Evolutionary conservation across 2,113 vertebrate species (phyloP).

Genomic region (Puffinus mauretanicus): DNA sequence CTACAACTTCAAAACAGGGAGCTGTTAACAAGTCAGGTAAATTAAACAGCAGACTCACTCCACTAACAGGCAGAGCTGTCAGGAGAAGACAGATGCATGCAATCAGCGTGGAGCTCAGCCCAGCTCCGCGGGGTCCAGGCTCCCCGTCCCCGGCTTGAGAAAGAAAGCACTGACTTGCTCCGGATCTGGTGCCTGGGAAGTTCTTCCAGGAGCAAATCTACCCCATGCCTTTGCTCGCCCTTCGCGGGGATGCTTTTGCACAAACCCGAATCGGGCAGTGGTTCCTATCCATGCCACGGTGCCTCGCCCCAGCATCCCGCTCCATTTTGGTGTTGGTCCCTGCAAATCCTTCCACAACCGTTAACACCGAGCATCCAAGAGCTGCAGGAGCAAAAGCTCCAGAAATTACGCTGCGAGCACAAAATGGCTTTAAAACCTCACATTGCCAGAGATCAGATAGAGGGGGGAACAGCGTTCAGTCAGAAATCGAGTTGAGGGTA

Average conservation of each 20-base stretch:
- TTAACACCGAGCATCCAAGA: neutral
- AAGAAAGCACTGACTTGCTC: neutral
- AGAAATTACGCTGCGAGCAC: neutral
- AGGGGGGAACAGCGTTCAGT: neutral
- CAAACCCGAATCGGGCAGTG: neutral
- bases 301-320: rapidly evolving
- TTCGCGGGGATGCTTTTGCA: neutral
- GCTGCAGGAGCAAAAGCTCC: neutral
- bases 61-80: slow-evolving; percentile 72
- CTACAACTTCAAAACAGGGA: slow-evolving; percentile 68
- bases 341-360: neutral
- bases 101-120: slow-evolving; percentile 61
- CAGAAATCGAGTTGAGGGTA: neutral
- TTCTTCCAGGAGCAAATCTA: neutral
- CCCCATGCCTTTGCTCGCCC: neutral
- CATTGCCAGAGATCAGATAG: neutral
- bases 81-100: slow-evolving; percentile 73
- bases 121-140: neutral
- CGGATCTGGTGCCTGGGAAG: neutral
- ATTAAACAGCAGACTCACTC: slow-evolving; percentile 72
- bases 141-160: neutral
- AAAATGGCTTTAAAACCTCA: neutral
- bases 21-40: slow-evolving; percentile 75
- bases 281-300: rapidly evolving
- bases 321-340: neutral